Conservation (phyloP, 2,888 invertebrate species). For the Drosophila anomalata region DNA sequence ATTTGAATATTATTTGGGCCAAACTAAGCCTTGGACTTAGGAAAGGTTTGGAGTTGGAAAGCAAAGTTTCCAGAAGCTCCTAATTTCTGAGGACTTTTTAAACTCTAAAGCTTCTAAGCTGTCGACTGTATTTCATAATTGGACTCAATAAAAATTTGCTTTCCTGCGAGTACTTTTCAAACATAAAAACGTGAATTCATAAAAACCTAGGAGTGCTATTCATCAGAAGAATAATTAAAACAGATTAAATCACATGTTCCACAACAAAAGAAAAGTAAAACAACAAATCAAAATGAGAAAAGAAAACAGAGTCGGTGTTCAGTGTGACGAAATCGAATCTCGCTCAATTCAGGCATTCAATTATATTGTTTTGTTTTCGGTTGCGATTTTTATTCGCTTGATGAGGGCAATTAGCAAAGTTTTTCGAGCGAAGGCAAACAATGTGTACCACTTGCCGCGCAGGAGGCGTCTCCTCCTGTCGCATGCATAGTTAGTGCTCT, state of each 20-base stretch:
- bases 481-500: slow-evolving; percentile 28
- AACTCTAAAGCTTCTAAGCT: not conserved
- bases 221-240: slow-evolving; percentile 51
- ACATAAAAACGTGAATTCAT: not conserved
- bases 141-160: slow-evolving; percentile 16
- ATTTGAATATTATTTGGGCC: slow-evolving; percentile 22
- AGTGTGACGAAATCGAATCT: slow-evolving; percentile 37
- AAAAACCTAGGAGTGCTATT: slow-evolving; percentile 1
- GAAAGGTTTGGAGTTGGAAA: not conserved
- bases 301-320: slow-evolving; percentile 8
- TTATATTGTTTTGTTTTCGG: slow-evolving; percentile 37
- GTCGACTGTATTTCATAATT: slow-evolving; percentile 9
- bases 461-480: slow-evolving; percentile 24
- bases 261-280: slow-evolving; percentile 16
- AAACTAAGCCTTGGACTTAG: slow-evolving; percentile 1
- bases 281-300: slow-evolving; percentile 1
- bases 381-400: slow-evolving; percentile 24
- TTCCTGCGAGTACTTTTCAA: slow-evolving; percentile 4
- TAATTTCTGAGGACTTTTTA: not conserved
- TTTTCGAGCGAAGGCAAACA: slow-evolving; percentile 56
- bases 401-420: slow-evolving; percentile 70
- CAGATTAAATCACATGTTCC: slow-evolving; percentile 30
- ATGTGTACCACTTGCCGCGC: slow-evolving; percentile 34
- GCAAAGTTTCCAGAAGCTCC: not conserved
- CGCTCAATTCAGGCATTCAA: slow-evolving; percentile 10